Base-by-base conservation (phyloP, 2,797 vertebrate species). In the Agapornis canus region DNA sequence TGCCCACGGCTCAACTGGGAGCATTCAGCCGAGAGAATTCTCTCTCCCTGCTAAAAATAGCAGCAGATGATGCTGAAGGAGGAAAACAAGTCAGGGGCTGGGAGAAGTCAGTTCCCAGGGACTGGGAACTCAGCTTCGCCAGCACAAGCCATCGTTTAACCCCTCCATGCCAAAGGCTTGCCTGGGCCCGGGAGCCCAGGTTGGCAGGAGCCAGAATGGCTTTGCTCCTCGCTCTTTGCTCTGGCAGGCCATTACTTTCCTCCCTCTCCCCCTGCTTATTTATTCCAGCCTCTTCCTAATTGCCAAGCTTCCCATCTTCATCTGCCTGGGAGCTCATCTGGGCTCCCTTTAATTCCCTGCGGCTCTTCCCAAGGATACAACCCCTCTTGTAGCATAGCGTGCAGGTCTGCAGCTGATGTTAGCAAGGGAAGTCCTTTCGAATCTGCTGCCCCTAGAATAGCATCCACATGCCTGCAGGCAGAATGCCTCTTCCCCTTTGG, bases 1-100 rank as follows among this genome's bases (percentile, higher is more conserved):
- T 65, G 95, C 96, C 87, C 79, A 73, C 89, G n/a, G 3, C 72
- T 71, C 69, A 31, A 90, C 92, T 68, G 92, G 95, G 94, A 95
- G 94, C 87, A 18, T 13, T 94, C 48, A 0, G 86, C 94, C 94
- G 93, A 92, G 89, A 96, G 95, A 97, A 95, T 94, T 93, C 94
- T 92, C 88, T n/a, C n/a, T n/a, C n/a, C n/a, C n/a, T 57, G 86
- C 97, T 98, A 98, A 98, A 98, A 97, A 98, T 98, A 98, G 95
- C 92, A 91, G 85, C 82, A 72, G 85, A 83, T 80, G 92, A 94
- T 84, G 89, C 89, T 86, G 60, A 48, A 94, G 91, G 83, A 91
- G 90, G 51, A 94, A 92, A 97, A 96, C 92, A 94, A 96, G 93
- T 51, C 91, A 93, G 88, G 86, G 82, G 23, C 73, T 95, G 94